These are phyloP conservation scores for Hydriomena furcata DNA, from an alignment of 2,888 invertebrate species.

Conservation along the genomic window DNA sequence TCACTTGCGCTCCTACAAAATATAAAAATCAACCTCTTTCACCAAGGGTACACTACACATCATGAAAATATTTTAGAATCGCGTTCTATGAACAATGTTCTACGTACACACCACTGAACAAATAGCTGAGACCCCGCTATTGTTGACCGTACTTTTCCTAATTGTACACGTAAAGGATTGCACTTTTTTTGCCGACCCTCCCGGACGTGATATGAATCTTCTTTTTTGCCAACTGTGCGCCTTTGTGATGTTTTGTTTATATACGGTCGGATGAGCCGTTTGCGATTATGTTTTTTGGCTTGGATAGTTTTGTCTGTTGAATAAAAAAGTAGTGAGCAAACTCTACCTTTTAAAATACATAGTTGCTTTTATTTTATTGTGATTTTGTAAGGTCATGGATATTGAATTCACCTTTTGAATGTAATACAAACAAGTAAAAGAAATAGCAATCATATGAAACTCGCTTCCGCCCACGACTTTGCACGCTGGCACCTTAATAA, in stretches of 20 bases:
- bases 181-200: constrained; percentile 20
- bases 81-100: background rate
- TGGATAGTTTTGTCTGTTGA: constrained; percentile 16
- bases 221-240: constrained; percentile 20
- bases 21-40: too few relatives aligned
- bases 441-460: too few relatives aligned
- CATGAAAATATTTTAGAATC: too few relatives aligned
- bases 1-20: too few relatives aligned
- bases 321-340: constrained; percentile 17
- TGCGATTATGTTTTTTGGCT: constrained; percentile 19
- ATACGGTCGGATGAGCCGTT: constrained; percentile 26
- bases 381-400: background rate
- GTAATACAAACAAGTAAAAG: background rate
- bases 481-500: too few relatives aligned
- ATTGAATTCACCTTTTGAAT: background rate
- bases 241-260: constrained; percentile 27
- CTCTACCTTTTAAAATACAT: constrained; percentile 3
- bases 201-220: constrained; percentile 27
- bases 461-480: too few relatives aligned
- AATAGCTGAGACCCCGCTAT: constrained; percentile 13
- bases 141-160: constrained; percentile 18
- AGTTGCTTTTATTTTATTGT: background rate
- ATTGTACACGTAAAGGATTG: constrained; percentile 26
- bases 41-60: too few relatives aligned
- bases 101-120: constrained; percentile 9